These are phyloP conservation scores for Tineola bisselliella DNA, from an alignment of 2,888 invertebrate genomes.

Conservation along the genomic window DNA sequence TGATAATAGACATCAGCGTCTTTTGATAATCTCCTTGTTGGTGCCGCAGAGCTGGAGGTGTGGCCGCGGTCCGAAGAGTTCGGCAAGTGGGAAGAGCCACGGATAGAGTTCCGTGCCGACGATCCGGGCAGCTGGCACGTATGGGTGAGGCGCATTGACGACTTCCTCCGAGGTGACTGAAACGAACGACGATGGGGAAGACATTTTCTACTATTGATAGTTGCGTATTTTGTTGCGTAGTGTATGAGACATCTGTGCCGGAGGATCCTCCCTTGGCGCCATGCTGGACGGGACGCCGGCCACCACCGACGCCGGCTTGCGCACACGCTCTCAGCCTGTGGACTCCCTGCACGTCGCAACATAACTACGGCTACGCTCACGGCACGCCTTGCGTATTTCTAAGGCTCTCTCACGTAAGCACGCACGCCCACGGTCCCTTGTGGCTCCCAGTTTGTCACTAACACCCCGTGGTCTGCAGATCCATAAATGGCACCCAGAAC, in stretches of 20 bases:
- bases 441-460: not conserved
- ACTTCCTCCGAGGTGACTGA: conserved; percentile 41
- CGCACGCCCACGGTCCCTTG: not conserved
- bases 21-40: not conserved
- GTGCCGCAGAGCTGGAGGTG: conserved; percentile 42
- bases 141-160: conserved; percentile 51
- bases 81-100: conserved; percentile 40
- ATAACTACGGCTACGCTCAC: conserved; percentile 75
- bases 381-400: conserved; percentile 82
- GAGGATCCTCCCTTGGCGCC: conserved; percentile 54
- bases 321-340: conserved; percentile 41
- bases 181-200: too few species aligned
- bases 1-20: not conserved
- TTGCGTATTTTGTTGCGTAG: too few species aligned
- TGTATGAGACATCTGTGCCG: conserved; percentile 49
- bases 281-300: conserved; percentile 38
- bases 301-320: conserved; percentile 39
- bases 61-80: conserved; percentile 50
- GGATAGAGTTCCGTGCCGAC: conserved; percentile 43
- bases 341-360: conserved; percentile 71
- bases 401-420: conserved; percentile 72
- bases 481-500: conserved; percentile 85
- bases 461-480: conserved; percentile 66
- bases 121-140: conserved; percentile 55
- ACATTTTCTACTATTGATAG: too few species aligned